These are phyloP conservation scores for Tenodera sinensis DNA, from an alignment of 2,888 invertebrate species.

Conservation along the genomic window DNA sequence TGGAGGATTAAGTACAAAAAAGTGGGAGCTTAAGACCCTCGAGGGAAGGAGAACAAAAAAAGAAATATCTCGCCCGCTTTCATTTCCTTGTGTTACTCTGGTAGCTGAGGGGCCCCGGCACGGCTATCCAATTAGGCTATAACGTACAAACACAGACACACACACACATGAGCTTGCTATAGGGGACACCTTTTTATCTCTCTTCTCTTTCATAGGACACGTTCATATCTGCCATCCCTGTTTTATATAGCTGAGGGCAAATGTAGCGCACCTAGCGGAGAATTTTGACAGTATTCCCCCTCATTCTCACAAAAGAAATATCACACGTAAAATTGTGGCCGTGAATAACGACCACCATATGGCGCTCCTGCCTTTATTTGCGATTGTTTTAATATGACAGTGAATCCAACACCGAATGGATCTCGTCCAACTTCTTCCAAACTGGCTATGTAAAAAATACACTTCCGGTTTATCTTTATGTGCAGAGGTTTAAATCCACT, in stretches of 20 bases:
- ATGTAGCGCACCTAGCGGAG: neutral
- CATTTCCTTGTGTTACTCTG: neutral
- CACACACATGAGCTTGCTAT: neutral
- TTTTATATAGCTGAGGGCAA: neutral
- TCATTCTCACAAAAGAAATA: neutral
- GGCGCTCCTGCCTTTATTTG: no score
- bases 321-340: neutral
- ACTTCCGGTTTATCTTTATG: no score
- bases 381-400: no score
- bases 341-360: no score
- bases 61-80: neutral
- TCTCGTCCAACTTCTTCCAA: no score
- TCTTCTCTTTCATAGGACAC: neutral
- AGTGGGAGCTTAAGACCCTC: neutral
- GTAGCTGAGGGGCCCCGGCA: neutral
- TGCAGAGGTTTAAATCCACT: no score
- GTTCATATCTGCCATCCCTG: neutral
- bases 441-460: no score
- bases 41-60: neutral
- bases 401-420: no score
- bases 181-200: neutral
- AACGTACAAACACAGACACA: neutral
- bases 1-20: constrained; percentile 8
- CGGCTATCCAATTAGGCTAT: neutral
- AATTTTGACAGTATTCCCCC: neutral